A percentile compares a stretch with the other conserved stretches of the same genome.
Conservation (phyloP, 2,888 invertebrate species). For the Zonitis immaculata region DNA sequence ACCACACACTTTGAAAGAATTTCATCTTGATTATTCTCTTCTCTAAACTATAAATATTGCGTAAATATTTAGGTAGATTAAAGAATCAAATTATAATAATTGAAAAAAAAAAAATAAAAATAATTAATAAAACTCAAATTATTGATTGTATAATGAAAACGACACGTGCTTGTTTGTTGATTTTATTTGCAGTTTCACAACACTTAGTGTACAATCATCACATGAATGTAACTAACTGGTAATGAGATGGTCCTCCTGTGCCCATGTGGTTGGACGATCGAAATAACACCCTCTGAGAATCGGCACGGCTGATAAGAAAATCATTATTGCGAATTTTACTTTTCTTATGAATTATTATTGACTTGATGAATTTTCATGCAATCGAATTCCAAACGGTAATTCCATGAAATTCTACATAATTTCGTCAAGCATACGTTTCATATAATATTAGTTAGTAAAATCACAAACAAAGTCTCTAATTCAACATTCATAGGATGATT, state of each 20-base stretch:
- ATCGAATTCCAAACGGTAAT: neutral
- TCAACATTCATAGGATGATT: slow-evolving; percentile 16
- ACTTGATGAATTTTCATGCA: neutral
- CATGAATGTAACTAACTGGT: slow-evolving; percentile 59
- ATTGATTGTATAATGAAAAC: no score
- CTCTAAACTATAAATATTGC: neutral
- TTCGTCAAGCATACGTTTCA: slow-evolving; percentile 9
- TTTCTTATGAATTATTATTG: neutral
- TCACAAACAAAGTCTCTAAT: slow-evolving; percentile 9
- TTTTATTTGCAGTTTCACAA: slow-evolving; percentile 1
- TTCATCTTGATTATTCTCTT: neutral
- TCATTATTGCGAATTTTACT: slow-evolving; percentile 21
- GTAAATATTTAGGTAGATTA: no score
- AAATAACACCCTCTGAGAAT: slow-evolving; percentile 70
- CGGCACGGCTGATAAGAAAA: slow-evolving; percentile 60
- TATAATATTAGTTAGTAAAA: no score
- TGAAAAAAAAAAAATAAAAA: slow-evolving; percentile 4
- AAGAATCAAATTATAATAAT: slow-evolving; percentile 4
- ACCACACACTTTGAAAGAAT: slow-evolving; percentile 9
- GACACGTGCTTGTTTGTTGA: neutral
- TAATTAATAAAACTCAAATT: no score
- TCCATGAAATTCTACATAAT: neutral
- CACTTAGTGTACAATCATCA: slow-evolving; percentile 18
- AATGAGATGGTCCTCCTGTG: slow-evolving; percentile 61
- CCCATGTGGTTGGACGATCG: slow-evolving; percentile 69